Base-by-base conservation (phyloP, 2,113 vertebrate genomes). In the Chionodraco myersi region DNA sequence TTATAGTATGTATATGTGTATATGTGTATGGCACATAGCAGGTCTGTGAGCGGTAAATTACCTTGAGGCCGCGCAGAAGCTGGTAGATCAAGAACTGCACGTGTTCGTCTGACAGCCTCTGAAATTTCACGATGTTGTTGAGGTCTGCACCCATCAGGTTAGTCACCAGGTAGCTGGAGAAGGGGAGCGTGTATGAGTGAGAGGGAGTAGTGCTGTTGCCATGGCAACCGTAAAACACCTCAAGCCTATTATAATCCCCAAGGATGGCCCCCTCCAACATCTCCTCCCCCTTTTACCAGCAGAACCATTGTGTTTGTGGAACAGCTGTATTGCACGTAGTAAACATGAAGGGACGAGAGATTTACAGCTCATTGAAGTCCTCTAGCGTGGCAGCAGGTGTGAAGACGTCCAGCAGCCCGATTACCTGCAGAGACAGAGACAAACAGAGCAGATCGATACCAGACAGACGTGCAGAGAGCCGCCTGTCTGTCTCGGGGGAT, bases 1-100 rank as follows among this genome's bases (percentile, higher is more conserved):
- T 30, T 48, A 11, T 14, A 69, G 41, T 16, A 45, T 15, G 48
- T 16, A 45, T 15, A 44, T 10, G 14, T 15, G 48, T 16, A 45
- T 15, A 30, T 10, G 14, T n/a, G 48, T 0, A 5, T 21, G 61
- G 14, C 49, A 30, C 15, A 13, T 65, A 81, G 77, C 54, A 16
- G 12, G 21, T 30, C 45, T 18, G 6, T 11, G 34, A 18, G 74
- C 34, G 48, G 36, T 8, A 26, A 64, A 71, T 83, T 87, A 98
- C 98, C 97, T 99, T 99, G 86, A 99, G 96, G 85, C 98, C 98
- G 0, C 97, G 95, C 70, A 99, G 96, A 79, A 99, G 94, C 92
- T 99, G 98, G 88, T 99, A 99, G 82, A 98, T 96, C n/a, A 99
- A 95, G 92, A 99, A 99, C 88, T 99, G 98, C 83, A 99, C 96